These are phyloP conservation scores for Coracias cyanogaster DNA, from an alignment of 2,797 vertebrate genomes.

Conservation along the genomic window DNA sequence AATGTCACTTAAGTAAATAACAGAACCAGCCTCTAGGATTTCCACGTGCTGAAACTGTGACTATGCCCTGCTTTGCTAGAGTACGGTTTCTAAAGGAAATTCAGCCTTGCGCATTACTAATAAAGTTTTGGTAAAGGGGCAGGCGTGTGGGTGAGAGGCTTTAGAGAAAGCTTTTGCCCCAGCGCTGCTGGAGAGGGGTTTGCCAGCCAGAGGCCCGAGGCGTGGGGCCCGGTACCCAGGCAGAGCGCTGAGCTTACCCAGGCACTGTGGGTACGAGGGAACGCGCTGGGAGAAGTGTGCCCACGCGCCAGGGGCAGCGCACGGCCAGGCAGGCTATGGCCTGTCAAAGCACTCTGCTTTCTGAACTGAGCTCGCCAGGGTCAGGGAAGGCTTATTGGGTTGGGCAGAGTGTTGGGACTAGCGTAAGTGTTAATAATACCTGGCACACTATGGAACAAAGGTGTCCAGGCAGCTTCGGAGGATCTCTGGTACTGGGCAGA, in stretches of 20 bases:
- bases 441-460: background rate
- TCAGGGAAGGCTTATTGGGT: background rate
- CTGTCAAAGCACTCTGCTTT: background rate
- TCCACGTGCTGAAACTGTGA: background rate
- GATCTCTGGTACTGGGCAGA: background rate
- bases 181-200: background rate
- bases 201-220: background rate
- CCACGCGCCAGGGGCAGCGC: background rate
- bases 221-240: background rate
- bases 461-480: background rate
- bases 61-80: background rate
- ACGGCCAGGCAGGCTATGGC: background rate
- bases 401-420: background rate
- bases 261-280: too few species aligned
- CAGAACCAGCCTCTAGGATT: background rate
- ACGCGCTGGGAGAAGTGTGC: accelerated
- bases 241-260: background rate
- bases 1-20: background rate
- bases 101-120: background rate
- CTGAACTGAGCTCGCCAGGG: background rate
- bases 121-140: background rate
- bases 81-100: background rate
- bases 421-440: background rate
- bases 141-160: background rate
- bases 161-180: background rate